Percentiles rank a stretch among this genome's conserved stretches.
These are phyloP conservation scores for Lepilemur ruficaudatus DNA, from an alignment of 2,797 vertebrate genomes.

Conservation along the genomic window DNA sequence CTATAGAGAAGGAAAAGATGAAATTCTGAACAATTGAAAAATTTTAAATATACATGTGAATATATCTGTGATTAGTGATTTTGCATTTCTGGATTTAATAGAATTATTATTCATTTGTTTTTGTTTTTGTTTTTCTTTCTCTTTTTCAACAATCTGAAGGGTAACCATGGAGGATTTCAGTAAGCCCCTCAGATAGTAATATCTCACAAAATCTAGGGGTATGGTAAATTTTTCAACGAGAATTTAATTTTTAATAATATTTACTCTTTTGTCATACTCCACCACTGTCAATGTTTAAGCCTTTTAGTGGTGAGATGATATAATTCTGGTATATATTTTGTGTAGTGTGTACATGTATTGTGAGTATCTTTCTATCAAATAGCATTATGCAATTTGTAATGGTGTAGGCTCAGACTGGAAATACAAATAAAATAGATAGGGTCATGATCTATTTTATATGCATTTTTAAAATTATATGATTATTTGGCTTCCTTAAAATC, in stretches of 20 bases:
- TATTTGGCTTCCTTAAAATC: slow-evolving; percentile 41
- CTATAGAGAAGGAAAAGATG: background rate
- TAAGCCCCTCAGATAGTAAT: slow-evolving; percentile 35
- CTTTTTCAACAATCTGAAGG: background rate
- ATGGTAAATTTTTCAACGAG: slow-evolving; percentile 60
- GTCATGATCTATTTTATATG: background rate
- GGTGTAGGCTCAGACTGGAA: background rate
- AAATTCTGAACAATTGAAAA: background rate
- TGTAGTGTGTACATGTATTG: background rate
- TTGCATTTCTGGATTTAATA: slow-evolving; percentile 33
- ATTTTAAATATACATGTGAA: background rate
- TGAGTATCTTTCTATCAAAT: background rate
- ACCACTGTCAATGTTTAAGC: background rate
- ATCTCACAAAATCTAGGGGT: slow-evolving; percentile 40
- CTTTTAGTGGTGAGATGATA: background rate
- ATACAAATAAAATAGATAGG: background rate
- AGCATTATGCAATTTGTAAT: background rate
- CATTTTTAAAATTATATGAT: background rate
- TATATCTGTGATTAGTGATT: background rate
- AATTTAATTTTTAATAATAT: slow-evolving; percentile 47
- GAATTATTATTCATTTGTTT: slow-evolving; percentile 33
- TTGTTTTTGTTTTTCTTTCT: background rate
- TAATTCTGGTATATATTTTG: slow-evolving; percentile 10
- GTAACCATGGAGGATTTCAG: slow-evolving; percentile 56
- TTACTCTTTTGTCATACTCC: background rate